Evolutionary conservation across 2,113 vertebrate genomes (phyloP), one percentile per base, ranked within the genome.

Genomic region (Glaucomys volans): DNA sequence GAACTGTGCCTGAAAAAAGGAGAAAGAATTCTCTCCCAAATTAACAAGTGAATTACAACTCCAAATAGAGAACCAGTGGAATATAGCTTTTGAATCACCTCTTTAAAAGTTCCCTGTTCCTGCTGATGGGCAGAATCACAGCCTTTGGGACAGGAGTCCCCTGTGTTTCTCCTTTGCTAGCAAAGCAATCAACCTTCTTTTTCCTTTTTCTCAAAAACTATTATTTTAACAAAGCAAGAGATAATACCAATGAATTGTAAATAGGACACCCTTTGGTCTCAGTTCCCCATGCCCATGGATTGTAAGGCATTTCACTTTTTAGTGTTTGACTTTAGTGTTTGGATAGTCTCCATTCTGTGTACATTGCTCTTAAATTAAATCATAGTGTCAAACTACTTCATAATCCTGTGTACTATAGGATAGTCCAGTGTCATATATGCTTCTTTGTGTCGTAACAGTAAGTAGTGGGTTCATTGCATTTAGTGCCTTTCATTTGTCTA

Each of bases 361-460:
- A 28, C 57, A 64, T 84, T 69, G 9, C 77, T 72, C 52, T 95
- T 75, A 80, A 92, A 87, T 85, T 69, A 80, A 94, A 84, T n/a
- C 26, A 50, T 14, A 76, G 35, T 42, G 79, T 69, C 22, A 77
- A 26, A 24, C 8, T 40, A n/a, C 57, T 87, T 87, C 37, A 66
- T 62, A 59, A 67, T 30, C 47, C 22, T 86, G 1, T 42, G n/a
- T 42, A 22, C 69, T 11, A 17, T 59, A n/a, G 35, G 40, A 42
- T 69, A 40, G 7, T 83, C 40, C 35, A 72, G 26, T 20, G 20
- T 75, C 44, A 3, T 16, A 22, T 1, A 1, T 32, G 71, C 83
- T 91, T 86, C 10, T 91, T 54, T 85, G 6, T 3, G 32, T 28
- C 50, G 66, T 66, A 95, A 91, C 12, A 22, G 2, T 54, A 44